Evolutionary conservation across 37 sponge, comb jelly and placozoan species (phyloP), one percentile per base, ranked within the genome.

Genomic region (Tethya wilhelma): DNA sequence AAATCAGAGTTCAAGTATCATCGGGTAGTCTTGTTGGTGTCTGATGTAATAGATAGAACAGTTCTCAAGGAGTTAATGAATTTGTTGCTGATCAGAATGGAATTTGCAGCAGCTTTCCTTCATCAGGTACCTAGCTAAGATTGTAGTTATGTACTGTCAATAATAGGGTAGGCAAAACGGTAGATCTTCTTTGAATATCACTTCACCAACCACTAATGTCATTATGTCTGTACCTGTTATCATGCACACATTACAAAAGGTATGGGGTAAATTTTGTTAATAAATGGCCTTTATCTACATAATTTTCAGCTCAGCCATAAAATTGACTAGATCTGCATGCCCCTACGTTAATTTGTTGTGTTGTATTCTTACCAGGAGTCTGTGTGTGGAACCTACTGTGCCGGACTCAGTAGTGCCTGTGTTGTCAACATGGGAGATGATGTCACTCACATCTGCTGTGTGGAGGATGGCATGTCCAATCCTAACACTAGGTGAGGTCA

Each of bases 361-460:
- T 26, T 38, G 28, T 38, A n/a, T 22, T 60, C 8, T 4, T 31
- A 42, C 31, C 75, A 96, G 97, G 92, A 88, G 59, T 90, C 91
- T 32, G 94, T 93, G 62, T 93, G 94, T 91, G 94, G 94, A 25
- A 72, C 92, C 53, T 96, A 79, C 81, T 82, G 97, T 53, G 92
- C 97, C n/a, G 97, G 97, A 0, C 65, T 94, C 59, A 86, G 90
- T 62, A 84, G 75, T 71, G 89, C 91, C 4, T 96, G 97, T 90
- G 90, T 96, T 28, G 92, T 96, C 37, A 91, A 96, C 64, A 78
- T 93, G 44, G 97, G 97, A 39, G 97, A 93, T 59, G 91, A 96
- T 69, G 88, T 56, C 55, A 91, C 89, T 11, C 77, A 79, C 62
- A 71, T 96, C n/a, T 87, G 84, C 63, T 96, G 97, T 82, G 84